Evolutionary conservation across 1,140 invertebrate genomes (phyloP).

Genomic region (Trachelipus rathkii): DNA sequence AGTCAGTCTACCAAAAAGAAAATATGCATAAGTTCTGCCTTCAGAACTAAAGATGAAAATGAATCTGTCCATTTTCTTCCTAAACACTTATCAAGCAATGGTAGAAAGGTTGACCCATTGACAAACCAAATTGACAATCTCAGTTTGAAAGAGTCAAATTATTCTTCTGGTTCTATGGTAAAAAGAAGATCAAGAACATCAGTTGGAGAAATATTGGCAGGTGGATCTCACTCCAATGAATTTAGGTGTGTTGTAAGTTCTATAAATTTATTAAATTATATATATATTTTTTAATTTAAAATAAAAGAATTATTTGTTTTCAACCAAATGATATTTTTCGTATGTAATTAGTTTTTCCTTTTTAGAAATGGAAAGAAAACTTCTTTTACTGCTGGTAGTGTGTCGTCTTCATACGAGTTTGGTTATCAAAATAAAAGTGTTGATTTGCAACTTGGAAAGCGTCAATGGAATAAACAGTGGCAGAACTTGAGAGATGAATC

Average conservation of each 20-base stretch:
- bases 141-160: not conserved
- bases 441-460: conserved; percentile 48
- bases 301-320: not conserved
- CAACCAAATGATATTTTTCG: not conserved
- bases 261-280: not conserved
- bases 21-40: not conserved
- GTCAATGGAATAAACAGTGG: conserved; percentile 51
- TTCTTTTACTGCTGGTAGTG: not conserved
- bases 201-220: not conserved
- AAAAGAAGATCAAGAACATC: conserved; percentile 8
- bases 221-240: not conserved
- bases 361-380: not conserved
- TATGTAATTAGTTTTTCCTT: not conserved
- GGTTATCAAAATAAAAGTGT: not conserved
- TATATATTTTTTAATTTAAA: no score
- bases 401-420: not conserved
- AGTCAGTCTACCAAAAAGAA: not conserved
- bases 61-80: not conserved
- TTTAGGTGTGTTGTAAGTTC: not conserved
- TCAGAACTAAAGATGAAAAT: not conserved
- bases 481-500: conserved; percentile 55
- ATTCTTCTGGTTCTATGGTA: not conserved
- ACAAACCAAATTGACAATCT: not conserved
- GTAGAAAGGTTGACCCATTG: not conserved
- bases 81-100: no score